Conservation (phyloP, 2,113 vertebrate species). For the Hemichromis elongatus region DNA sequence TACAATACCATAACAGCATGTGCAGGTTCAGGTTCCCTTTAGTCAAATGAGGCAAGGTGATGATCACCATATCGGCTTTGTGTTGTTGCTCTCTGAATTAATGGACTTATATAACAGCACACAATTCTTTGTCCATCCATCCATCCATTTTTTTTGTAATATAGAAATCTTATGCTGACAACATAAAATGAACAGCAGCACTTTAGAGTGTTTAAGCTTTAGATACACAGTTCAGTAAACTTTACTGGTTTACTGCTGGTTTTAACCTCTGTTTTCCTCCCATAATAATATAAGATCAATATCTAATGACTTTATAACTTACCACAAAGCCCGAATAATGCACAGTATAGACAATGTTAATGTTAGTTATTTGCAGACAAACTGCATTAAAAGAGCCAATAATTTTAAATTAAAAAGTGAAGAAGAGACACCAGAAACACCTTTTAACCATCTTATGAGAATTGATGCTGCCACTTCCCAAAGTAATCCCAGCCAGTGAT, state of each 20-base stretch:
- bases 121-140: background rate
- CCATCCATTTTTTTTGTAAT: background rate
- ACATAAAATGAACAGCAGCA: background rate
- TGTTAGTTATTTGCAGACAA: background rate
- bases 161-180: background rate
- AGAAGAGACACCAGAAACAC: background rate
- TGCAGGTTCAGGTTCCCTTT: background rate
- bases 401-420: background rate
- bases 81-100: background rate
- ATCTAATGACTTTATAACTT: background rate
- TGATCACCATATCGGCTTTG: background rate
- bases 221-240: background rate
- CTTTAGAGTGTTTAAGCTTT: background rate
- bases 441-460: background rate
- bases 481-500: too few species aligned
- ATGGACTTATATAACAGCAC: background rate
- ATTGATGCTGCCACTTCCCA: background rate
- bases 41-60: background rate
- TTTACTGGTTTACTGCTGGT: background rate
- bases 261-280: background rate
- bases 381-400: background rate
- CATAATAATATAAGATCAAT: background rate
- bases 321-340: background rate
- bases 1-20: background rate
- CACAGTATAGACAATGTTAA: fast-evolving